These are phyloP conservation scores for Rhegmatorhina hoffmannsi DNA, from an alignment of 2,113 vertebrate species.

Conservation along the genomic window DNA sequence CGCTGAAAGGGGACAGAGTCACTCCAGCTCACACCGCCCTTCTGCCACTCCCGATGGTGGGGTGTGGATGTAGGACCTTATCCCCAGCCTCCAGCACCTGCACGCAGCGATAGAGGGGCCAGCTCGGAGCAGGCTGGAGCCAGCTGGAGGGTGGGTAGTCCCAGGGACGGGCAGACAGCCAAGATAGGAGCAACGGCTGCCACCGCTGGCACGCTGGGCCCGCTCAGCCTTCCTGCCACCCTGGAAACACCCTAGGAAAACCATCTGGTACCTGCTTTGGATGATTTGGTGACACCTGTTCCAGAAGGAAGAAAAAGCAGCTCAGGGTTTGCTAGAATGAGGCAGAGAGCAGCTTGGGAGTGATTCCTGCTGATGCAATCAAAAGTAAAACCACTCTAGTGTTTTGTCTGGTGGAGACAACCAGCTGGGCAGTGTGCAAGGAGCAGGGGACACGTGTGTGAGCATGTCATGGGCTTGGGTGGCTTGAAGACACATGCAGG, in stretches of 20 bases:
- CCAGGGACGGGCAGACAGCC: neutral
- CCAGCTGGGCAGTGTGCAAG: accelerated
- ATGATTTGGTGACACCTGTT: accelerated
- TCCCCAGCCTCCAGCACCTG: neutral
- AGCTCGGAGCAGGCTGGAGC: accelerated
- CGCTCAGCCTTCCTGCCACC: neutral
- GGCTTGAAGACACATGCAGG: accelerated
- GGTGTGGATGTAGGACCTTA: accelerated
- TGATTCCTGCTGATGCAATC: neutral
- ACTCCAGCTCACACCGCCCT: neutral
- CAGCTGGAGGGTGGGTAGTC: neutral
- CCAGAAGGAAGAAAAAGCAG: neutral
- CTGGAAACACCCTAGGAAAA: neutral
- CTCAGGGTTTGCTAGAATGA: neutral
- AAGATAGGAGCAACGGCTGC: neutral
- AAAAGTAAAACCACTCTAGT: neutral
- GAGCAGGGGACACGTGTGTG: accelerated
- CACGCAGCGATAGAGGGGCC: neutral
- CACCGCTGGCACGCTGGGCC: neutral
- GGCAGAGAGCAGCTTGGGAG: neutral
- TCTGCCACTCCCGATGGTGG: neutral
- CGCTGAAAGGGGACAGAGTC: accelerated
- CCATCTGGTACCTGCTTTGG: neutral
- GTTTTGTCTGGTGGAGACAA: neutral
- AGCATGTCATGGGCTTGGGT: neutral